Evolutionary conservation across 2,113 vertebrate species (phyloP).

Genomic region (Perognathus longimembris): DNA sequence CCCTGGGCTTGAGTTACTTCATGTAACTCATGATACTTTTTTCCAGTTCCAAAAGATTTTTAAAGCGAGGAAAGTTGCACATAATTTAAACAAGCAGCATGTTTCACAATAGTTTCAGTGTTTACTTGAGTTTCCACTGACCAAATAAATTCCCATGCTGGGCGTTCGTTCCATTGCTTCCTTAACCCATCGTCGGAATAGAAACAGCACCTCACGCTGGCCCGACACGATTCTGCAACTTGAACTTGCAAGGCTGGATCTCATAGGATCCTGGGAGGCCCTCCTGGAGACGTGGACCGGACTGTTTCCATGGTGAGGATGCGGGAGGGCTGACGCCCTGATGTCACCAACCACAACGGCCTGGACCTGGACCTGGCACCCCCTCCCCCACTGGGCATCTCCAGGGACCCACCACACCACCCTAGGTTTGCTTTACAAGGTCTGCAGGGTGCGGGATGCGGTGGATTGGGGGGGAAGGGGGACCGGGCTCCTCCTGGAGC

Average conservation of each 20-base stretch:
- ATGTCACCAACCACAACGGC: accelerated
- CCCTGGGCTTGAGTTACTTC: too few species aligned
- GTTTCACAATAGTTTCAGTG: background rate
- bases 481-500: too few species aligned
- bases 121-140: background rate
- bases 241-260: too few species aligned
- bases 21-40: too few species aligned
- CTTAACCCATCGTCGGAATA: background rate
- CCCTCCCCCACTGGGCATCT: too few species aligned
- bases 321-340: background rate
- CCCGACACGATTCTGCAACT: background rate
- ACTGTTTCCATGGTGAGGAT: background rate
- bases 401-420: too few species aligned
- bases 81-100: background rate
- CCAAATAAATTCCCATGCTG: background rate
- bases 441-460: background rate
- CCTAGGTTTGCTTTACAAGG: too few species aligned
- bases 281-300: background rate
- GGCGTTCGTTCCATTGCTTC: background rate
- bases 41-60: too few species aligned
- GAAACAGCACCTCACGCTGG: background rate
- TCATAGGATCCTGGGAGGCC: background rate
- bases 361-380: background rate
- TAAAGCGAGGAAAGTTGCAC: accelerated
- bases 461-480: too few species aligned